Base-by-base conservation (phyloP, 1,140 invertebrate species). In the Heliconius hermathena region DNA sequence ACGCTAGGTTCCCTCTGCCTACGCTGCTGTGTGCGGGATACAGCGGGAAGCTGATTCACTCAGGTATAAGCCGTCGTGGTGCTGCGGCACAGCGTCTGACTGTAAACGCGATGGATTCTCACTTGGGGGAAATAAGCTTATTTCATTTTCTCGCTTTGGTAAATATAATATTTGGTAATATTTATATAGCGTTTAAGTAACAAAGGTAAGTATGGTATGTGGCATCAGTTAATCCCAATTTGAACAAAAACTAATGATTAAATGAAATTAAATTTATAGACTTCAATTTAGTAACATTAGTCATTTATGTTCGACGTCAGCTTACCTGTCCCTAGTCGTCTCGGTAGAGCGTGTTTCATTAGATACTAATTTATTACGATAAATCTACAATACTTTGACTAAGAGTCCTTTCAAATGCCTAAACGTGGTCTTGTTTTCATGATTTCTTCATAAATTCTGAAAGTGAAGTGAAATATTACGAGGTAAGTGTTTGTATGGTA, bases 291-390 rank as follows among this genome's bases (percentile, higher is more conserved):
- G 18, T 22, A 38, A 57, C 74, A 76, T 76, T 76, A 66, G 22
- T 76, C 74, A 76, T 70, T 66, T 41, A 46, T 76, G 74, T 66
- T 66, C n/a, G 20, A 22, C n/a, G 54, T 57, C 54, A 57, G n/a
- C 54, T n/a, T 9, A 22, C 22, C 57, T 66, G 54, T 76, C 36
- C 26, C 72, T 8, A 9, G 22, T 29, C 33, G 52, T 8, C 52
- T 49, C 16, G 16, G 52, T 73, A 20, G 13, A 20, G 6, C 71
- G 46, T 73, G 41, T 41, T 46, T 49, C 38, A n/a, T 52, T 41
- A 41, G 3, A 72, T 41, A 38, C 36, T 72, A 41, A 72, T 41
- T 72, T 41, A 22, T 72, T 41, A 18, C 33, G 13, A 73, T 73
- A 73, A 73, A 46, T 73, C 72, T 49, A 57, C n/a, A 22, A 22